These are phyloP conservation scores for Drosophila robusta DNA, from an alignment of 2,888 invertebrate species.

Conservation along the genomic window DNA sequence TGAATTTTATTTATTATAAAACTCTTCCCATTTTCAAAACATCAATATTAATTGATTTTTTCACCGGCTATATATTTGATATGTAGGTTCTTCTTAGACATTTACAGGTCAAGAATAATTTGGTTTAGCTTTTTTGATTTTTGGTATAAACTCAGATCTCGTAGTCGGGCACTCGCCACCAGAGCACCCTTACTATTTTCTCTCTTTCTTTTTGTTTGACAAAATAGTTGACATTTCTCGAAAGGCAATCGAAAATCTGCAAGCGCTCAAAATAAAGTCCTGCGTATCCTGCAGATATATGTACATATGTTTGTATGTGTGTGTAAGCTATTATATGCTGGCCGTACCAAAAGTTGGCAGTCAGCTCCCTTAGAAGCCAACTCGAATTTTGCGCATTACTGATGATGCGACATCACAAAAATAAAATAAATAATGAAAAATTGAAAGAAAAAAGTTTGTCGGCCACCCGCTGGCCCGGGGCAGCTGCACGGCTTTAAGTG, in stretches of 20 bases:
- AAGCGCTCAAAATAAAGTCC: slow-evolving; percentile 15
- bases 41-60: too few relatives aligned
- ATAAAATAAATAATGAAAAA: neutral
- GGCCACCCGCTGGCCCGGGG: slow-evolving; percentile 33
- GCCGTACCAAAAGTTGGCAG: slow-evolving; percentile 27
- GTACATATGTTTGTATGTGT: neutral
- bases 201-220: neutral
- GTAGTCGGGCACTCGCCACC: too few relatives aligned
- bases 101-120: too few relatives aligned
- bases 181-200: too few relatives aligned
- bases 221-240: slow-evolving; percentile 17
- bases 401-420: slow-evolving; percentile 45
- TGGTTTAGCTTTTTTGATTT: too few relatives aligned
- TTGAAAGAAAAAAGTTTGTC: slow-evolving; percentile 14
- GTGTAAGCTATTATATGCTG: neutral
- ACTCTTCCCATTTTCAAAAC: too few relatives aligned
- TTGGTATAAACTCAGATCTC: too few relatives aligned
- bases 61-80: too few relatives aligned
- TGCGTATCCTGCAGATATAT: slow-evolving; percentile 1
- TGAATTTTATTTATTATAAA: too few relatives aligned
- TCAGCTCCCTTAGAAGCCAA: slow-evolving; percentile 18
- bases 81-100: too few relatives aligned
- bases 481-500: slow-evolving; percentile 31
- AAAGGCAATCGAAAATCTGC: neutral
- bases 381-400: slow-evolving; percentile 63